These are phyloP conservation scores for Echeneis naucrates DNA, from an alignment of 2,797 vertebrate species.

Conservation along the genomic window DNA sequence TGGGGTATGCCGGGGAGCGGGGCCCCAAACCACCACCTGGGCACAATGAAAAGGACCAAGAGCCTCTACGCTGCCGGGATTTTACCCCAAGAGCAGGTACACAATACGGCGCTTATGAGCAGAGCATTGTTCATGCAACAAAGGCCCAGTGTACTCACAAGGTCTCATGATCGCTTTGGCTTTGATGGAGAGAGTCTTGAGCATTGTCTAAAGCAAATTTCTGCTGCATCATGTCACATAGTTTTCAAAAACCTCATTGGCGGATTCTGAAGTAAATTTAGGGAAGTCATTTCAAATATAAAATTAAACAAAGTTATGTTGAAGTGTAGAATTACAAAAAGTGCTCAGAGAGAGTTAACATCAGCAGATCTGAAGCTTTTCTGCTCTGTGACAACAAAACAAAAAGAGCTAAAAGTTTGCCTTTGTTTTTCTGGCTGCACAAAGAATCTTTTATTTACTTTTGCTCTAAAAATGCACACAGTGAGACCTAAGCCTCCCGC, in stretches of 20 bases:
- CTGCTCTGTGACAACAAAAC: too few relatives aligned
- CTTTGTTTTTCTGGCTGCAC: too few relatives aligned
- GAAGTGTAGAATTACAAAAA: neutral
- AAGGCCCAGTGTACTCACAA: constrained; percentile 35
- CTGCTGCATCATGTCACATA: neutral
- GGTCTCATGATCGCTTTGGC: constrained; percentile 28
- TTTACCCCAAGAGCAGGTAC: constrained; percentile 56
- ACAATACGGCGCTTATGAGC: constrained; percentile 15
- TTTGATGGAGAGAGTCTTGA: constrained; percentile 3
- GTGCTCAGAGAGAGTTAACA: neutral
- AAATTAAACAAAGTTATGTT: neutral
- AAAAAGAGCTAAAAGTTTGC: neutral
- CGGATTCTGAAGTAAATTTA: neutral
- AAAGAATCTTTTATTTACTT: neutral
- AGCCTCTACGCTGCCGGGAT: constrained; percentile 30
- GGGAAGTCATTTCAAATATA: neutral
- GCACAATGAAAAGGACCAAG: constrained; percentile 24
- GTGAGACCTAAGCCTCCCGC: neutral
- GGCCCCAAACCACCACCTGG: constrained; percentile 13
- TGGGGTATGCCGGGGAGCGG: constrained; percentile 5
- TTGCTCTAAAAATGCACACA: neutral
- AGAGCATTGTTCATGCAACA: constrained; percentile 27
- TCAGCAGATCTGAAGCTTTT: neutral
- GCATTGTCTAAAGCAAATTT: neutral
- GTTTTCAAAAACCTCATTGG: neutral